Evolutionary conservation across 1,140 invertebrate genomes (phyloP), one percentile per base, ranked within the genome.

Genomic region (Drosophila ercepeae): DNA sequence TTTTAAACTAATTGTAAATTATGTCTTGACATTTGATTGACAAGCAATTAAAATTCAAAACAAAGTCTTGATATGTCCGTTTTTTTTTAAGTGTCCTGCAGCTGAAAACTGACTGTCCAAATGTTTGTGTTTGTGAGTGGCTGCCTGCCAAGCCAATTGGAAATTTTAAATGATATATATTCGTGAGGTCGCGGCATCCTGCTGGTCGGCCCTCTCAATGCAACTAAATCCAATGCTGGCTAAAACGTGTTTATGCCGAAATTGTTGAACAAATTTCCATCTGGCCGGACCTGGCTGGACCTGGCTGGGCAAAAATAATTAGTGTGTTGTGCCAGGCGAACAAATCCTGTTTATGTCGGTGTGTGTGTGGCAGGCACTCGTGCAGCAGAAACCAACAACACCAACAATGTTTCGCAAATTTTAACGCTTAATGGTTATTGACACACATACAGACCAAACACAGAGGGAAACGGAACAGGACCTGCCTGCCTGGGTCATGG

Each of bases 371-470:
- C 58, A 57, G 36, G 59, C 44, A 39, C 68, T 64, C 25, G 61
- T 49, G 29, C 57, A 83, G 48, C 59, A 57, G n/a, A n/a, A n/a
- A n/a, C n/a, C n/a, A n/a, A n/a, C n/a, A n/a, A n/a, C 55, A 67
- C 45, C 67, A 75, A 72, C 54, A 57, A 53, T 59, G 68, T 74
- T 79, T 74, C 69, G 76, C 73, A 82, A 88, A 75, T 78, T 86
- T 88, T 82, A 86, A 88, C 82, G 73, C 64, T 82, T 82, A 82
- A 86, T 88, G 82, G 77, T 71, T 82, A 86, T 86, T 86, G 82
- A 84, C 64, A 75, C 61, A 76, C 72, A 77, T 44, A 65, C 51
- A 70, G 45, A 70, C 19, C 45, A 29, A 50, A 39, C 21, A 21
- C 54, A 32, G 27, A 50, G 27, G 11, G 34, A 44, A 14, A 60